Conservation (phyloP, 1,140 invertebrate genomes). For the Hycleus cichorii region DNA sequence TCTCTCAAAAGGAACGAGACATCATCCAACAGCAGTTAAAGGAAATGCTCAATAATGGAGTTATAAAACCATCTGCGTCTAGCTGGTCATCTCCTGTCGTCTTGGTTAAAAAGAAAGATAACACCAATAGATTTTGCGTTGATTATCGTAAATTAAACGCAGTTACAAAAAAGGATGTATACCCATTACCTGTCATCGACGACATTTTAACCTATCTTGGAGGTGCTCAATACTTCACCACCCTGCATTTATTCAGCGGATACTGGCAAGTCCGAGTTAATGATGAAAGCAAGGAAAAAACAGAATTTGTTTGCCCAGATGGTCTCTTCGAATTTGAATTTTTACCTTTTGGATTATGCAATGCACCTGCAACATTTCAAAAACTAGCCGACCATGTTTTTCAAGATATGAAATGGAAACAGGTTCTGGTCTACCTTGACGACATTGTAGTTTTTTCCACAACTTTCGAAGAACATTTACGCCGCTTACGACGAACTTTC, state of each 20-base stretch:
- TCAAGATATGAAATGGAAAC: conserved; percentile 10
- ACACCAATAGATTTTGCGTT: conserved; percentile 1
- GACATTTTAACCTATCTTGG: not conserved
- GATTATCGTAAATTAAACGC: conserved; percentile 5
- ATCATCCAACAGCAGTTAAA: conserved; percentile 20
- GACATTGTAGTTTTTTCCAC: conserved; percentile 8
- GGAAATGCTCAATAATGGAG: conserved; percentile 18
- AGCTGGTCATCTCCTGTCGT: conserved; percentile 18
- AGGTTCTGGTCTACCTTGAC: conserved; percentile 8
- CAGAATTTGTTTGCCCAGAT: not conserved
- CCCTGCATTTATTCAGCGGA: conserved; percentile 41
- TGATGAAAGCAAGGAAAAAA: not conserved
- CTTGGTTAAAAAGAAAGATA: conserved; percentile 1
- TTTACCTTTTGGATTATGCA: conserved; percentile 25
- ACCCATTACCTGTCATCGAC: not conserved
- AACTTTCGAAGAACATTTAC: conserved; percentile 9
- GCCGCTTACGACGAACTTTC: not conserved
- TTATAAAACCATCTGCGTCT: conserved; percentile 3
- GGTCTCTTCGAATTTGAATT: not conserved
- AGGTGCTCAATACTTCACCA: conserved; percentile 10
- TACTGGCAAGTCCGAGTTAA: conserved; percentile 41
- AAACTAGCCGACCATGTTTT: conserved; percentile 2
- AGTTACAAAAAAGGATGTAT: no score
- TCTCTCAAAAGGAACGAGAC: conserved; percentile 24
- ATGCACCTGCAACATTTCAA: conserved; percentile 21